Percentiles rank a stretch among this genome's conserved stretches.
These are phyloP conservation scores for Eublepharis macularius DNA, from an alignment of 2,113 vertebrate genomes.

Conservation along the genomic window DNA sequence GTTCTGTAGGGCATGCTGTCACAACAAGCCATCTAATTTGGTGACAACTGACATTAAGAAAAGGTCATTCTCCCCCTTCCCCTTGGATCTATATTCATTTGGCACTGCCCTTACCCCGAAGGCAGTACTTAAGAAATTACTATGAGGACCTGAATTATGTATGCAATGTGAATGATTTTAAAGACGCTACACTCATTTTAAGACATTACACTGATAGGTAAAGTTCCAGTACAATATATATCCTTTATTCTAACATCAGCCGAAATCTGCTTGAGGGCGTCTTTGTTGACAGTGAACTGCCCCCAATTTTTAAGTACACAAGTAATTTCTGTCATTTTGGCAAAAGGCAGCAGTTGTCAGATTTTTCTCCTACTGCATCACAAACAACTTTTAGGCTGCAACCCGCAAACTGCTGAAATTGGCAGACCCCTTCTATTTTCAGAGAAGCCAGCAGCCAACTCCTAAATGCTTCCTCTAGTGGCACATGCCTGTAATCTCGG, in stretches of 20 bases:
- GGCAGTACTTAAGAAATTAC: constrained; percentile 7
- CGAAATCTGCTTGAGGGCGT: not conserved
- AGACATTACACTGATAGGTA: constrained; percentile 23
- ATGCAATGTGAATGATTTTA: constrained; percentile 2
- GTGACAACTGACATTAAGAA: constrained; percentile 72
- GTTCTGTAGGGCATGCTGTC: constrained; percentile 52
- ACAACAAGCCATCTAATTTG: constrained; percentile 50
- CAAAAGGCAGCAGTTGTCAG: not conserved
- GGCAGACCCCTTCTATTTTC: not conserved
- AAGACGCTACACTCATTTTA: constrained; percentile 20
- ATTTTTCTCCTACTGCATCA: constrained; percentile 8
- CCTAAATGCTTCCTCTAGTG: not conserved
- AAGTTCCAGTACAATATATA: constrained; percentile 10
- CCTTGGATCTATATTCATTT: constrained; percentile 37
- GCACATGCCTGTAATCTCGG: not conserved
- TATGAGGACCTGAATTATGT: constrained; percentile 37
- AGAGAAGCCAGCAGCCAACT: not conserved
- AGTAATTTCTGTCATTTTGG: not conserved
- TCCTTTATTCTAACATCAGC: not conserved
- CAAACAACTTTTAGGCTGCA: not conserved
- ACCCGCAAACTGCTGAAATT: constrained; percentile 3
- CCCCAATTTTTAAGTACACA: not conserved
- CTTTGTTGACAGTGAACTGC: not conserved
- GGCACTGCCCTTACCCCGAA: constrained; percentile 33
- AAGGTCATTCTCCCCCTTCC: constrained; percentile 57